Base-by-base conservation (phyloP, 2,888 invertebrate genomes). In the Caenorhabditis sp. region DNA sequence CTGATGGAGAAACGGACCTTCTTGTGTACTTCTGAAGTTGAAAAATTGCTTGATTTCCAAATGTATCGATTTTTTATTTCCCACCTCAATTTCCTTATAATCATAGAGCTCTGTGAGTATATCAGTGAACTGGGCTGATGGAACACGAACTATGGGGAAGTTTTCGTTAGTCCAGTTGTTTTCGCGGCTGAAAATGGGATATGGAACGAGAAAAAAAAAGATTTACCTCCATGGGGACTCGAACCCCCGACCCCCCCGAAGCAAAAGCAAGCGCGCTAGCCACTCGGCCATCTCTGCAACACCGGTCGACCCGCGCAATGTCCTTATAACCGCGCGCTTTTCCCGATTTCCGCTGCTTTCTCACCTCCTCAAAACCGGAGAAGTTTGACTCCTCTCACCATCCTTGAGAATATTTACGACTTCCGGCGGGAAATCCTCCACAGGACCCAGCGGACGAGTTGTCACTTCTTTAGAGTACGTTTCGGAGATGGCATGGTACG, bases 91-190 rank as follows among this genome's bases (percentile, higher is more conserved):
- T 61, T 76, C 67, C 15, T 61, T 67, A 61, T 76, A 76, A 13
- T 76, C 76, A 18, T 76, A 76, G 3, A 76, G 53, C 24, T 76
- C 76, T 13, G 76, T 67, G 15, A 76, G 28, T 5, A 76, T 50
- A 20, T 76, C 76, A 2, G 76, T 76, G 18, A 76, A 67, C 22
- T 76, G 67, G 1, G 76, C 67, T 2, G 67, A 67, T 6, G 76
- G 76, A 1, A 76, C 76, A 2, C 67, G 60, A 32, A 76, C 76
- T 2, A 76, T 76, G 0, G 76, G 76, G n/a, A 67, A 76, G 28
- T 67, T 60, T n/a, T 76, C 76, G 9, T 26, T 40, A 13, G 76
- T 67, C 76, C 76, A 67, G 20, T 51, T 67, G 76, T 67, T 67
- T 53, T 67, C 76, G 20, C 76, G 76, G 61, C 76, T 40, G 40